Conservation (phyloP, 2,113 vertebrate species). For the Spea bombifrons region DNA sequence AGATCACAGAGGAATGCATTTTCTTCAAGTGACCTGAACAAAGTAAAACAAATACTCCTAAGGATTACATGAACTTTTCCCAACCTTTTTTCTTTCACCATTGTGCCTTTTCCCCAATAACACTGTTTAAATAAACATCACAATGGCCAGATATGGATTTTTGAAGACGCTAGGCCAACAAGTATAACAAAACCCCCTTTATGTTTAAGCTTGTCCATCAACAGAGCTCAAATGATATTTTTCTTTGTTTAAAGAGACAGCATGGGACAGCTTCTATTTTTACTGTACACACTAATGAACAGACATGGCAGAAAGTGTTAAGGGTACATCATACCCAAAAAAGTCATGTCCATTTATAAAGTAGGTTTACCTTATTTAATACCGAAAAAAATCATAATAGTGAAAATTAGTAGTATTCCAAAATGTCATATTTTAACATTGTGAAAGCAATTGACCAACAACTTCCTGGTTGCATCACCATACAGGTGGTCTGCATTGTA, state of each 20-base stretch:
- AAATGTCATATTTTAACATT: too few species aligned
- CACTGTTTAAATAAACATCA: constrained; percentile 50
- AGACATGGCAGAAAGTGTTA: too few species aligned
- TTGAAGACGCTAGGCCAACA: constrained; percentile 43
- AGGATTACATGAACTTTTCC: constrained; percentile 39
- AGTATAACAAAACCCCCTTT: constrained; percentile 21
- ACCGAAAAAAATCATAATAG: too few species aligned
- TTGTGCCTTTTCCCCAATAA: constrained; percentile 21
- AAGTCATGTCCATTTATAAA: too few species aligned
- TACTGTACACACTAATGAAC: not conserved
- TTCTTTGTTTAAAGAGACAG: constrained; percentile 6
- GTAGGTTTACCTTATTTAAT: too few species aligned
- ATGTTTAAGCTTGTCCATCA: not conserved
- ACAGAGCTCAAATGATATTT: not conserved
- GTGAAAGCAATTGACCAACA: too few species aligned
- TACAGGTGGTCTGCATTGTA: too few species aligned
- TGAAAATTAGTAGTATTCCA: too few species aligned
- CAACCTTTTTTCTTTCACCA: constrained; percentile 47
- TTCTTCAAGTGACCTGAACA: constrained; percentile 47
- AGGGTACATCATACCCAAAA: too few species aligned
- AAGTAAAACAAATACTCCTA: constrained; percentile 44
- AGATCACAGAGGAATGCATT: constrained; percentile 39
- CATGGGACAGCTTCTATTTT: not conserved
- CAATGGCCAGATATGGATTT: constrained; percentile 43
- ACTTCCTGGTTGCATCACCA: too few species aligned